phyloP scores from a whole-genome alignment of 2,797 vertebrate species.

The Paratrypauchen microcephalus region DNA sequence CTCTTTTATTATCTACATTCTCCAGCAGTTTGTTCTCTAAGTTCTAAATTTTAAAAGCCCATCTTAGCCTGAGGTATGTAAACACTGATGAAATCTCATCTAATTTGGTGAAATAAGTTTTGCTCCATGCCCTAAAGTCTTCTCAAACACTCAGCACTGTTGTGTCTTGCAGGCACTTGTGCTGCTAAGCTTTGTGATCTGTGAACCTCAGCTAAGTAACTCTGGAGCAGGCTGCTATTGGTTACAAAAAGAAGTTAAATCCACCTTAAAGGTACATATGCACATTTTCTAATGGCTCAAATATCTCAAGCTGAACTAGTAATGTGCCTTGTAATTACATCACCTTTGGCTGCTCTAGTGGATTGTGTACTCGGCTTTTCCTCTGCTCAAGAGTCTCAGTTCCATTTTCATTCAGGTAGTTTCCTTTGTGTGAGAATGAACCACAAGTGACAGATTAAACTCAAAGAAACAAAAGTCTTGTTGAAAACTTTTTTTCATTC shows the following conservation, averaged over 20 bases:
- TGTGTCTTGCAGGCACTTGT: slow-evolving; percentile 22
- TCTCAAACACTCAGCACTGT: slow-evolving; percentile 32
- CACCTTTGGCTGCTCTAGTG: neutral
- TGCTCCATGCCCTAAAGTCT: slow-evolving; percentile 28
- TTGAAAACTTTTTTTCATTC: slow-evolving; percentile 22
- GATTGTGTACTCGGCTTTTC: neutral
- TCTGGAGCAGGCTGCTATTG: slow-evolving; percentile 1
- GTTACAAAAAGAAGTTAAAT: slow-evolving; percentile 6
- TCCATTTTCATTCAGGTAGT: neutral
- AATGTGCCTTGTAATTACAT: slow-evolving; percentile 3
- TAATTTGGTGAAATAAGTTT: slow-evolving; percentile 55
- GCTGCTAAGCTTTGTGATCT: slow-evolving; percentile 19
- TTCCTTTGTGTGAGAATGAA: neutral
- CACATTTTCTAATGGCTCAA: neutral
- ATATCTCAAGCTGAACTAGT: neutral
- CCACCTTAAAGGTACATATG: neutral
- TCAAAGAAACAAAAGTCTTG: neutral
- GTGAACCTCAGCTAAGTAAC: slow-evolving; percentile 18
- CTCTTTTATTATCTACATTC: slow-evolving; percentile 24
- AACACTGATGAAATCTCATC: slow-evolving; percentile 63
- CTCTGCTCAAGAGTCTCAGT: neutral
- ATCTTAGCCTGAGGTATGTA: slow-evolving; percentile 50
- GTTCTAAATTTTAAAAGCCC: slow-evolving; percentile 40
- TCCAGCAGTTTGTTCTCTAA: slow-evolving; percentile 25
- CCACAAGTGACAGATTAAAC: slow-evolving; percentile 7